Evolutionary conservation across 2,113 vertebrate species (phyloP).

Genomic region (Regulus satrapa): DNA sequence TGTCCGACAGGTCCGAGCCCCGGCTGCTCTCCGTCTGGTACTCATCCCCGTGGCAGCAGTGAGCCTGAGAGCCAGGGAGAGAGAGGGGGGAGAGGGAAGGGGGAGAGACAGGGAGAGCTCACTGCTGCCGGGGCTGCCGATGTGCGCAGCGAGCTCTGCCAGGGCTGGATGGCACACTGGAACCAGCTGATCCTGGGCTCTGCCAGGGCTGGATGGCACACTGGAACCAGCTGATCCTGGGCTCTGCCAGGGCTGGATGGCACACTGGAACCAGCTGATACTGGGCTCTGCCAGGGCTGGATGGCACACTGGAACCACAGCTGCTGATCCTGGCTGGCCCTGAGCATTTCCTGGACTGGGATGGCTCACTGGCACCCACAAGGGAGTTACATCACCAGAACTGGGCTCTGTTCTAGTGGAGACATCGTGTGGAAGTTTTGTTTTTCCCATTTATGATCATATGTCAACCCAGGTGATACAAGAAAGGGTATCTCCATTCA

Average conservation of each 20-base stretch:
- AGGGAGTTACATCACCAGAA: rapidly evolving
- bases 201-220: too few relatives aligned
- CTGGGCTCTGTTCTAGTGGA: background rate
- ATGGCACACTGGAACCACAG: too few relatives aligned
- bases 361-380: background rate
- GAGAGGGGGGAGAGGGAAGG: too few relatives aligned
- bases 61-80: too few relatives aligned
- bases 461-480: background rate
- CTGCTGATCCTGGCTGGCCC: background rate
- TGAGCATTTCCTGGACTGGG: background rate
- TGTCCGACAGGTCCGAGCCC: conserved; percentile 94
- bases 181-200: too few relatives aligned
- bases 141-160: too few relatives aligned
- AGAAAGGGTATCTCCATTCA: background rate
- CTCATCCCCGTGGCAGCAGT: conserved; percentile 89
- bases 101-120: background rate
- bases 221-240: too few relatives aligned
- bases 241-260: too few relatives aligned
- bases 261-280: too few relatives aligned
- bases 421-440: rapidly evolving
- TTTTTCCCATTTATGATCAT: background rate
- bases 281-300: too few relatives aligned
- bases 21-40: conserved; percentile 96
- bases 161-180: too few relatives aligned
- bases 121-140: background rate